Percentiles rank a stretch among this genome's conserved stretches.
phyloP scores from a whole-genome alignment of 2,888 invertebrate genomes.

The Athalia cordata region DNA sequence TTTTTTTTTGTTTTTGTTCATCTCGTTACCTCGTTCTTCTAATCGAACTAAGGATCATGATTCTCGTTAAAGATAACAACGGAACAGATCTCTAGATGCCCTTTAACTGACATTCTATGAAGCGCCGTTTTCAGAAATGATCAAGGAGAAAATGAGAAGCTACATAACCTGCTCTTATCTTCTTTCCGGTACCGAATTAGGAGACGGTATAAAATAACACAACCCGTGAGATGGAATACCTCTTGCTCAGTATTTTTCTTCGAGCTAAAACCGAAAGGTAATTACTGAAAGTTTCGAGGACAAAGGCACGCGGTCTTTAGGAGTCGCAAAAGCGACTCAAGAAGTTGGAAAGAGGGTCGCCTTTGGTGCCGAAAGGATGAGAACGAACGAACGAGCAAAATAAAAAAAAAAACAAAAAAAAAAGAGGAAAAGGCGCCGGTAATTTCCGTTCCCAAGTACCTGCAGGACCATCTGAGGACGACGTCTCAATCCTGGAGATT shows the following conservation, averaged over 20 bases:
- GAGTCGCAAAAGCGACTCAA: neutral
- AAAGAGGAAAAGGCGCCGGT: slow-evolving; percentile 48
- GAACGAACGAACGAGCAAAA: slow-evolving; percentile 33
- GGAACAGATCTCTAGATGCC: no score
- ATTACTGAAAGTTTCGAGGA: slow-evolving; percentile 29
- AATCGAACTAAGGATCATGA: no score
- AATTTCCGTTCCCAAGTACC: slow-evolving; percentile 28
- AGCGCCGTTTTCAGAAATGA: no score
- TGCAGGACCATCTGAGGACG: slow-evolving; percentile 4
- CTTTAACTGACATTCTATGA: no score
- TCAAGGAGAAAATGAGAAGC: no score
- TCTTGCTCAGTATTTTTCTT: neutral
- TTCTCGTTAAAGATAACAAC: no score
- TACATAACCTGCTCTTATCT: no score
- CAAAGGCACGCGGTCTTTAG: slow-evolving; percentile 15
- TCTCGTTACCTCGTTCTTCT: neutral
- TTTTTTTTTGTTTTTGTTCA: neutral
- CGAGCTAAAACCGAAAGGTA: slow-evolving; percentile 8
- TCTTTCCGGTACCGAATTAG: no score
- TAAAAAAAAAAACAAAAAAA: slow-evolving; percentile 30
- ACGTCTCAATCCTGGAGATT: slow-evolving; percentile 27
- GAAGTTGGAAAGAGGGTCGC: slow-evolving; percentile 45
- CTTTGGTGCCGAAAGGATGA: neutral
- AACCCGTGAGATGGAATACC: no score
- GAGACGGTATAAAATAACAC: no score